phyloP scores from a whole-genome alignment of 2,797 vertebrate genomes.

The Ptychadena robeensis region DNA sequence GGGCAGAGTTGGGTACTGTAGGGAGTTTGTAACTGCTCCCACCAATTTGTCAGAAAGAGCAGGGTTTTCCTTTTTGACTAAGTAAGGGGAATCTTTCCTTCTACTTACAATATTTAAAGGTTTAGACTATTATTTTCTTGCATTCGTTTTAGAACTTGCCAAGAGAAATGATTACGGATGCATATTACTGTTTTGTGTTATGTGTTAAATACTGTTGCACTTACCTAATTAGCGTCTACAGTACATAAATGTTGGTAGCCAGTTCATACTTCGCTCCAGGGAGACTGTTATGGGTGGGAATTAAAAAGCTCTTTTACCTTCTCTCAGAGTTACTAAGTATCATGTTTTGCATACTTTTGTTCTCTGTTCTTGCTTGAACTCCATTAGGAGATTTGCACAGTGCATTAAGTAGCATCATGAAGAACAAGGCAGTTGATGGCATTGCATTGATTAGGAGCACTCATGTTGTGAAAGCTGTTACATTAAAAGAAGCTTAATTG shows the following conservation, averaged over 20 bases:
- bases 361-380: constrained; percentile 18
- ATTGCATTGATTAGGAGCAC: constrained; percentile 45
- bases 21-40: no score
- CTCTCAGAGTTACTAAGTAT: constrained; percentile 14
- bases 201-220: constrained; percentile 9
- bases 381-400: constrained; percentile 48
- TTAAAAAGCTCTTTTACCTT: constrained; percentile 14
- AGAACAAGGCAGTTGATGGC: constrained; percentile 49
- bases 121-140: background rate
- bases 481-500: constrained; percentile 47
- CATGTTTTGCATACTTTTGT: constrained; percentile 41
- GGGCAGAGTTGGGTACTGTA: no score
- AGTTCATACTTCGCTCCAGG: constrained; percentile 16
- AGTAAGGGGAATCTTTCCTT: no score
- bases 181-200: background rate
- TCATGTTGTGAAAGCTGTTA: constrained; percentile 52
- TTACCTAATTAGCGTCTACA: background rate
- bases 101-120: no score
- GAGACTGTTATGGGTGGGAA: constrained; percentile 40
- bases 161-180: background rate
- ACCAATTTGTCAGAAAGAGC: no score
- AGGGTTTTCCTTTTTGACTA: no score
- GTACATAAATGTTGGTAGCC: constrained; percentile 23
- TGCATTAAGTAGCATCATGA: constrained; percentile 49
- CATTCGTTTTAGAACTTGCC: background rate